phyloP scores from a whole-genome alignment of 1,140 invertebrate species.

The Brachystomella parvula region DNA sequence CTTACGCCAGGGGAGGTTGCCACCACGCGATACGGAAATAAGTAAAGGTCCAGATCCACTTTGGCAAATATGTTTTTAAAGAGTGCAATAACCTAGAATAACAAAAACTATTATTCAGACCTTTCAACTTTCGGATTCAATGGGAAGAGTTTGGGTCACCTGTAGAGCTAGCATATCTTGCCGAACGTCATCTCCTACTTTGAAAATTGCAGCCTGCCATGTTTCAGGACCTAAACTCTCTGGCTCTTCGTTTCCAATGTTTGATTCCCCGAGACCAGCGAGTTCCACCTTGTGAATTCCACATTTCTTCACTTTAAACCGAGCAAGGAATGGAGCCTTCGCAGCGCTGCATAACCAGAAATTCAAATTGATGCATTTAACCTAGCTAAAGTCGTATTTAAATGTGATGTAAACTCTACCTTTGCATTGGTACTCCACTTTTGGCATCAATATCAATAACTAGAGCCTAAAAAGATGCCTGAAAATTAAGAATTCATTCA shows the following conservation, averaged over 20 bases:
- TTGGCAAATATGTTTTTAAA: conserved; percentile 97
- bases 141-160: too few species aligned
- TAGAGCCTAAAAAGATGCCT: too few species aligned
- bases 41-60: conserved; percentile 85
- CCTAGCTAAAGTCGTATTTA: too few species aligned
- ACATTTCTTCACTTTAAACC: conserved; percentile 84
- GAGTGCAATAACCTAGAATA: too few species aligned
- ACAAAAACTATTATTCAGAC: too few species aligned
- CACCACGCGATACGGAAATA: conserved; percentile 98
- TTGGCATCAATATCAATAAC: conserved; percentile 95
- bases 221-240: conserved; percentile 55
- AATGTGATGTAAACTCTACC: too few species aligned
- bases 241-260: conserved; percentile 14
- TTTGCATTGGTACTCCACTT: conserved; percentile 98
- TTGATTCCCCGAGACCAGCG: conserved; percentile 42
- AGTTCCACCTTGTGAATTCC: conserved; percentile 88
- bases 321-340: conserved; percentile 93
- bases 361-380: too few species aligned
- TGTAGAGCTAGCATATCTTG: conserved; percentile 98
- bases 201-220: conserved; percentile 98
- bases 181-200: conserved; percentile 94
- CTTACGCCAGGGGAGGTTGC: conserved; percentile 95
- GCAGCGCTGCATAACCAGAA: conserved; percentile 78
- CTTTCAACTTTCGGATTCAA: too few species aligned
- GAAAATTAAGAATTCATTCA: too few species aligned